Evolutionary conservation across 2,113 vertebrate genomes (phyloP).

Genomic region (Sander lucioperca): DNA sequence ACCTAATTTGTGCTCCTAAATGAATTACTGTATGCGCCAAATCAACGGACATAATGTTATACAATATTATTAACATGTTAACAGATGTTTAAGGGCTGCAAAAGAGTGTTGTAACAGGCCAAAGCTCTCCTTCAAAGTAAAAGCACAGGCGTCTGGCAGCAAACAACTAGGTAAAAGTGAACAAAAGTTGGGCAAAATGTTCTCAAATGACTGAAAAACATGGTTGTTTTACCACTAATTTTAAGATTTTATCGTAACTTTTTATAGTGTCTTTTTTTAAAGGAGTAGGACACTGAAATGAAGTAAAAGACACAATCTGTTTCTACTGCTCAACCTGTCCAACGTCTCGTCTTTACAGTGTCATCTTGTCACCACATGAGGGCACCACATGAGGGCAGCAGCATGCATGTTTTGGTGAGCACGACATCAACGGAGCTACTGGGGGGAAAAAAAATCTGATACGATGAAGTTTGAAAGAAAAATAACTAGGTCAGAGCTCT

Average conservation of each 20-base stretch:
- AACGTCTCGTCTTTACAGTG: neutral
- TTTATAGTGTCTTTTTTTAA: neutral
- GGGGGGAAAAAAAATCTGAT: neutral
- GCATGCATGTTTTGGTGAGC: neutral
- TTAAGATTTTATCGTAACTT: neutral
- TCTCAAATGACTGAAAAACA: neutral
- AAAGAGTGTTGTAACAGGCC: neutral
- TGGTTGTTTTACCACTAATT: neutral
- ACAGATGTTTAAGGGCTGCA: neutral
- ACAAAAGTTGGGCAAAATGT: neutral
- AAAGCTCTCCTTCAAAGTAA: slow-evolving; percentile 13
- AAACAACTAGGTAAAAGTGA: neutral
- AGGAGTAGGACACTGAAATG: neutral
- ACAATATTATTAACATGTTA: neutral
- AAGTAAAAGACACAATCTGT: neutral
- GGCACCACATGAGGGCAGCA: slow-evolving; percentile 63
- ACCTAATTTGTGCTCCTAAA: neutral
- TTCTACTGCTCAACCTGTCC: neutral
- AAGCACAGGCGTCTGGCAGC: neutral
- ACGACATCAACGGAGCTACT: neutral
- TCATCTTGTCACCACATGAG: slow-evolving; percentile 33
- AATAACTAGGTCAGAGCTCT: neutral
- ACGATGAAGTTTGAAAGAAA: neutral
- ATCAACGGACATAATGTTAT: neutral
- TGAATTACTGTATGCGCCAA: neutral